Evolutionary conservation across 1,140 invertebrate genomes (phyloP), one percentile per base, ranked within the genome.

Genomic region (Tetramorium alpestre): DNA sequence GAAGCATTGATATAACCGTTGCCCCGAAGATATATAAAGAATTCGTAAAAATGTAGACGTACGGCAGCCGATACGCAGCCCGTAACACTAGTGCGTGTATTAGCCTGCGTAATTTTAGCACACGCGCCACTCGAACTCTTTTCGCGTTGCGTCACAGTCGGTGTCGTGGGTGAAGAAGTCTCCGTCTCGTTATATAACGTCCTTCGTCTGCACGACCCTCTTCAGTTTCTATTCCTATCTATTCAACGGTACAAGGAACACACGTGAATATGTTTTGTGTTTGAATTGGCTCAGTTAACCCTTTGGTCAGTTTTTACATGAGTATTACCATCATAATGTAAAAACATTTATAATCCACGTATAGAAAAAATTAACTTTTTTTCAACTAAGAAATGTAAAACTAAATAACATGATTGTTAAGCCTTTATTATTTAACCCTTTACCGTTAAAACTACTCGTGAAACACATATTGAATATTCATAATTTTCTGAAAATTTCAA

Each of bases 101-200:
- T 80, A 87, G 87, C 51, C 89, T 56, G 89, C 89, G 90, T 88
- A 91, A 91, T 91, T 91, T 91, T 91, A 91, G 89, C 90, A 86
- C 84, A 72, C 64, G 65, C 62, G 58, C 28, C 77, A 78, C 82
- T 91, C 86, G 44, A 72, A 88, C 82, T 88, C 86, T 77, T 85
- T 86, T 70, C 54, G 49, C 67, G 85, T 90, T 90, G 62, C 89
- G 88, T 89, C 89, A 89, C 72, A 33, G 58, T 28, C 58, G 60
- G 41, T 69, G 81, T 85, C 87, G 89, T 90, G 89, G 89, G 84
- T 88, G 89, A 91, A 81, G 80, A 91, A 86, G 86, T 69, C 47
- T 75, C 73, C 67, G 65, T 89, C 69, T 90, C 77, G 81, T 91
- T 91, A 90, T 65, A 64, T 91, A 90, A 91, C 87, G 54, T 76